Evolutionary conservation across 2,888 invertebrate genomes (phyloP).

Genomic region (Coenonympha glycerion): DNA sequence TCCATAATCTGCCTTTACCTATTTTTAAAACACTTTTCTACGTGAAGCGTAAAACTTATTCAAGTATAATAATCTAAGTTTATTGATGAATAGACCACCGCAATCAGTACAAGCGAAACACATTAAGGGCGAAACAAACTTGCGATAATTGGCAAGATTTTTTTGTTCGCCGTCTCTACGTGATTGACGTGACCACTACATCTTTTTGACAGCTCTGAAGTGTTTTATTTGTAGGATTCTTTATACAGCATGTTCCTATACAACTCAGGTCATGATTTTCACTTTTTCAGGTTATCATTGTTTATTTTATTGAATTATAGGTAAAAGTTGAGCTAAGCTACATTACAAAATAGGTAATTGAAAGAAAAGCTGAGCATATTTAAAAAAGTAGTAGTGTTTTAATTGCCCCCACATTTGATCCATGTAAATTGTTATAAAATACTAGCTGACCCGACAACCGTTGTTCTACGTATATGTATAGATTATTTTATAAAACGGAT

Average conservation of each 20-base stretch:
- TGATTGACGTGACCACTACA: conserved; percentile 71
- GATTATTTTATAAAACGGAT: too few species aligned
- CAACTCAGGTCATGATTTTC: too few species aligned
- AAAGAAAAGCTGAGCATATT: too few species aligned
- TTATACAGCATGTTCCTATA: conserved; percentile 46
- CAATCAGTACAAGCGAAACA: conserved; percentile 67
- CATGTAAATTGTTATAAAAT: too few species aligned
- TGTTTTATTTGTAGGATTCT: conserved; percentile 47
- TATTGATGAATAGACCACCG: conserved; percentile 32
- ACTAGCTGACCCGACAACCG: neutral
- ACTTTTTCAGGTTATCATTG: neutral
- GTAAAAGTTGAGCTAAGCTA: too few species aligned
- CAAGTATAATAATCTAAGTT: conserved; percentile 10
- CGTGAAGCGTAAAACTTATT: conserved; percentile 8
- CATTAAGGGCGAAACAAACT: conserved; percentile 59
- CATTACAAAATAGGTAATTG: too few species aligned
- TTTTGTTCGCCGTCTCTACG: conserved; percentile 53
- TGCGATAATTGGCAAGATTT: conserved; percentile 63
- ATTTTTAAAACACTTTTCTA: conserved; percentile 5
- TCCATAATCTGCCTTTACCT: neutral
- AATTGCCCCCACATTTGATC: too few species aligned
- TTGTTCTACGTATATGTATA: too few species aligned
- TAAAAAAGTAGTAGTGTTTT: too few species aligned
- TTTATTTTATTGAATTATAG: too few species aligned
- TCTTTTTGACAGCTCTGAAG: conserved; percentile 68